Base-by-base conservation (phyloP, 2,113 vertebrate genomes). In the Passer domesticus region DNA sequence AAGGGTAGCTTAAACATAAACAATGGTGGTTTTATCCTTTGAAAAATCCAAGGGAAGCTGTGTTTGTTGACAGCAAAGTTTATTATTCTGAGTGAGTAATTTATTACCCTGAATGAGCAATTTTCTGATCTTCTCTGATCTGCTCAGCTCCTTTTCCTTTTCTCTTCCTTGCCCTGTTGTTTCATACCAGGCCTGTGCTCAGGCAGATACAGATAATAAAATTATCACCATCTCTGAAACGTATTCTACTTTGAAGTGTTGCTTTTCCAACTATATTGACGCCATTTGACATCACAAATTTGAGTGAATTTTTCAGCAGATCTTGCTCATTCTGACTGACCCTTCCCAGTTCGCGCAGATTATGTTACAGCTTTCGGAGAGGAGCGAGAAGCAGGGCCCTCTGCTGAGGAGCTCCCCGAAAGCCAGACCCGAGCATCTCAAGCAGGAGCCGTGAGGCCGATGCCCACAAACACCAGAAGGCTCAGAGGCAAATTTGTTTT, bases 1-100 rank as follows among this genome's bases (percentile, higher is more conserved):
- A 37, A 91, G 69, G 68, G 75, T 35, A 64, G 28, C 56, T 74
- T 81, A 87, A 95, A 94, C 81, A 64, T 83, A 94, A 96, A 95
- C 91, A 89, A 7, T 18, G 27, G 22, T 62, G 56, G 73, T 68
- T 96, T 89, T 79, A 84, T 64, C 80, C 39, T 72, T 87, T 19
- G 62, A 60, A 93, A 89, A 88, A 81, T 83, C 33, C 1, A 1
- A 41, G 39, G 21, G 13, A 89, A 75, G 47, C 17, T 55, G 21
- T 46, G 15, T 59, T 83, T 83, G 22, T 74, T 83, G 56, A 82
- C 49, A 81, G 47, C 7, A 83, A 52, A 63, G 44, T 91, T 89
- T 79, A 39, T 75, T 79, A 28, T 20, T 46, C 28, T 39, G 56
- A 59, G 39, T 3, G 52, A 84, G 6, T 12, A 22, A 15, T 91